These are phyloP conservation scores for Drosophila subsilvestris DNA, from an alignment of 2,888 invertebrate species.

Conservation along the genomic window DNA sequence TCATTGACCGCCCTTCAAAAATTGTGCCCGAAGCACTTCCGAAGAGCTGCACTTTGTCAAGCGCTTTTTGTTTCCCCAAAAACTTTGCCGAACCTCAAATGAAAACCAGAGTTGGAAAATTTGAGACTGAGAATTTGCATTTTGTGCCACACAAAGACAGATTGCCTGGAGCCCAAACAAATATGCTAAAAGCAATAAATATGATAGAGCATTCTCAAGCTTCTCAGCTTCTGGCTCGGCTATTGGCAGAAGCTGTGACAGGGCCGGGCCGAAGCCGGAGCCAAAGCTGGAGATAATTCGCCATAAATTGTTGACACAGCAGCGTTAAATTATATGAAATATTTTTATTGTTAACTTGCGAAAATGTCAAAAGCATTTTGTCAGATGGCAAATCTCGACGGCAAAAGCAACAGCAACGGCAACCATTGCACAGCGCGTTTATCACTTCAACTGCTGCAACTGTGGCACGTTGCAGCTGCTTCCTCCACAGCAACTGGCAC, in stretches of 20 bases:
- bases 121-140: slow-evolving; percentile 50
- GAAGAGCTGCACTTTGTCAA: slow-evolving; percentile 46
- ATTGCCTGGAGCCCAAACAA: slow-evolving; percentile 45
- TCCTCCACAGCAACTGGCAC: slow-evolving; percentile 1
- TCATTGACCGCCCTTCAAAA: slow-evolving; percentile 36
- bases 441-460: slow-evolving; percentile 44
- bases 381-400: slow-evolving; percentile 47
- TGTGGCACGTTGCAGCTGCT: slow-evolving; percentile 31
- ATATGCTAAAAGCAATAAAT: slow-evolving; percentile 47
- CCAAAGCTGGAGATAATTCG: slow-evolving; percentile 18
- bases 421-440: slow-evolving; percentile 50
- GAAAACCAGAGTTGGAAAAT: slow-evolving; percentile 50
- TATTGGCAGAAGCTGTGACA: slow-evolving; percentile 29
- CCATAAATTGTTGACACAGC: slow-evolving; percentile 31
- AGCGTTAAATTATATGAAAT: slow-evolving; percentile 44
- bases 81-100: slow-evolving; percentile 51
- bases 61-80: slow-evolving; percentile 38
- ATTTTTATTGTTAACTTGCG: slow-evolving; percentile 43
- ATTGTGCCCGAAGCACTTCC: slow-evolving; percentile 36
- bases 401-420: slow-evolving; percentile 15
- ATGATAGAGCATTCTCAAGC: slow-evolving; percentile 37
- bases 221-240: slow-evolving; percentile 21
- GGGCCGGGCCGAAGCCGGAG: background rate
- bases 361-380: slow-evolving; percentile 52
- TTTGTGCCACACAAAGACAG: slow-evolving; percentile 37